Base-by-base conservation (phyloP, 2,888 invertebrate genomes). In the Zelleria hepariella region DNA sequence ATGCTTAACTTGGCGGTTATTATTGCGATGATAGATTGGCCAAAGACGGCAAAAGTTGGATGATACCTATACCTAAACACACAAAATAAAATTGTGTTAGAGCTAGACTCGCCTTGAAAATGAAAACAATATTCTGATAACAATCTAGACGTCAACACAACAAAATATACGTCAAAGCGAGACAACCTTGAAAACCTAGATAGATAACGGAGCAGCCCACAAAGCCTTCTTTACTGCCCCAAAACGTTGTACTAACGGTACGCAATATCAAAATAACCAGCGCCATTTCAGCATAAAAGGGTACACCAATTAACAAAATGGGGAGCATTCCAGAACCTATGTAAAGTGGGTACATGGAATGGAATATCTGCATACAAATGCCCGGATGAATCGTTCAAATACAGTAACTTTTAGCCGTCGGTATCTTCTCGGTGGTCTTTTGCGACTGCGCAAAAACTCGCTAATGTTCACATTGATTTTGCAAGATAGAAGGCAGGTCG, bases 381-480 rank as follows among this genome's bases (percentile, higher is more conserved):
- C 49, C 7, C 7, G 23, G 48, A 20, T 59, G 15, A 48, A 24
- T 54, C 63, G 62, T 62, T 63, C 61, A 60, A 59, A 61, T 48
- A 60, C 26, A 60, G 57, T 58, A 60, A 54, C 75, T 78, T 72
- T 73, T 78, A 82, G 78, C 32, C 32, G 32, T 80, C 82, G 80
- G 80, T 78, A 80, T 81, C 81, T 72, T 70, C 73, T 73, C 73
- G 67, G 65, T 71, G 65, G 69, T 77, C 80, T 73, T 79, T 78
- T 87, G 88, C 88, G 88, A 83, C 87, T 87, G 87, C 88, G 88
- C 88, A 87, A 83, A 80, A 83, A 83, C 85, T 86, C 83, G 86
- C 86, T 88, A 87, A 88, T 88, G 74, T 86, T 70, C 86, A 86
- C 88, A 88, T 88, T 88, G 88, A 88, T 88, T 88, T 88, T 88